A percentile compares a stretch with the other conserved stretches of the same genome.
Evolutionary conservation across 2,113 vertebrate species (phyloP).

Genomic region (Buteo buteo): DNA sequence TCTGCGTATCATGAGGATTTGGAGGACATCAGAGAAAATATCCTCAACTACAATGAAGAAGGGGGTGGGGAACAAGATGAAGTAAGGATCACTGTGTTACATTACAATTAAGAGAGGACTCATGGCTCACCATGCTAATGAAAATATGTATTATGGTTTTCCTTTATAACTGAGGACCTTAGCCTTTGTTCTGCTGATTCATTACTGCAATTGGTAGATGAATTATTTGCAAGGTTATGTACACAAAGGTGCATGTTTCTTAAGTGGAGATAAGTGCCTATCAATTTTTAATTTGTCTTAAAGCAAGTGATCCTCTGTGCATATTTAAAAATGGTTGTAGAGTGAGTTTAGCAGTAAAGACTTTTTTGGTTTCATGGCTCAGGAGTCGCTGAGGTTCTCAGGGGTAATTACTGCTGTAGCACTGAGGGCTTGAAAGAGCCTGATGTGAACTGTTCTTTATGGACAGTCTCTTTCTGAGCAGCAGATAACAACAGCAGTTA

Average conservation of each 20-base stretch:
- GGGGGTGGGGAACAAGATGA: conserved; percentile 88
- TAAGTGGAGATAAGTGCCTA: background rate
- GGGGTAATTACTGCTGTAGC: background rate
- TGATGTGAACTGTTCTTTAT: background rate
- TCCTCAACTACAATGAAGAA: conserved; percentile 89
- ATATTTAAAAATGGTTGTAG: background rate
- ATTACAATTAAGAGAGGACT: background rate
- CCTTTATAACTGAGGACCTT: background rate
- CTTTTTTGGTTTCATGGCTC: background rate
- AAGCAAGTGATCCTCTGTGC: background rate
- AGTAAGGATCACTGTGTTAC: conserved; percentile 61
- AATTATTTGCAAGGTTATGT: background rate
- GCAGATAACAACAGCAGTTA: background rate
- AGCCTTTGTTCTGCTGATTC: background rate
- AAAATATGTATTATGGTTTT: background rate
- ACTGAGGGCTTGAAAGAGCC: background rate
- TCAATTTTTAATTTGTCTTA: background rate
- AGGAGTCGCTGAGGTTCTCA: background rate
- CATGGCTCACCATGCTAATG: background rate
- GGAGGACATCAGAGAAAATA: conserved; percentile 88
- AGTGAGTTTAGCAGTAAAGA: background rate
- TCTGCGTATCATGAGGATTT: conserved; percentile 78
- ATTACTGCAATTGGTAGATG: background rate
- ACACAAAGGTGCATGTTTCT: background rate
- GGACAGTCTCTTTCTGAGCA: background rate